phyloP scores from a whole-genome alignment of 2,113 vertebrate genomes.

The Odontophorus gujanensis region DNA sequence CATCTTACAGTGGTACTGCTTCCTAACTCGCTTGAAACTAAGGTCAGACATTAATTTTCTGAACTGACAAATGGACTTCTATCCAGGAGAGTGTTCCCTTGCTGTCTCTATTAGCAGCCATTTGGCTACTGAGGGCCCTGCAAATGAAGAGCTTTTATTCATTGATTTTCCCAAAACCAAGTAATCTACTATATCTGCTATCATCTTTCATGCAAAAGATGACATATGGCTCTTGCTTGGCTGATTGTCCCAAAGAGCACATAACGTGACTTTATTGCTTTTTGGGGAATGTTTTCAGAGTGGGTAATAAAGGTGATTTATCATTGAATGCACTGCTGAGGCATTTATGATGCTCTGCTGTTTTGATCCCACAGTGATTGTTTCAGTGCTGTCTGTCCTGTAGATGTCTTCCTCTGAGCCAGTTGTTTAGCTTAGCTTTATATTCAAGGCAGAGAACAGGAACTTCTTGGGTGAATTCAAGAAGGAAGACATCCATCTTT shows the following conservation, averaged over 20 bases:
- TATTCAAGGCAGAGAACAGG: background rate
- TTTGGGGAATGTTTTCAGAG: background rate
- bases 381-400: background rate
- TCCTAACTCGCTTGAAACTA: background rate
- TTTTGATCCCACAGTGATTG: background rate
- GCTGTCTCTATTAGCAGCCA: background rate
- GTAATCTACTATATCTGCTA: background rate
- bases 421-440: background rate
- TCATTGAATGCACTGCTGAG: background rate
- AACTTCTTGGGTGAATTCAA: background rate
- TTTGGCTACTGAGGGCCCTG: background rate
- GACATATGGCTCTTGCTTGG: background rate
- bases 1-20: background rate
- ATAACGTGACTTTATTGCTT: slow-evolving; percentile 22
- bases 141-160: slow-evolving; percentile 46
- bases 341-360: slow-evolving; percentile 4
- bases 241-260: slow-evolving; percentile 44
- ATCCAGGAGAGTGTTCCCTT: background rate
- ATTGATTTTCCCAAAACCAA: slow-evolving; percentile 1
- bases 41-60: background rate
- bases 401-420: background rate
- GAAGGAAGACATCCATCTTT: background rate
- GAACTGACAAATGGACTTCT: background rate
- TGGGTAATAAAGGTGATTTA: slow-evolving; percentile 34
- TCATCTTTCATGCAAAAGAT: slow-evolving; percentile 1